Percentiles rank a stretch among this genome's conserved stretches.
Evolutionary conservation across 2,113 vertebrate genomes (phyloP).

Genomic region (Percopsis transmontana): DNA sequence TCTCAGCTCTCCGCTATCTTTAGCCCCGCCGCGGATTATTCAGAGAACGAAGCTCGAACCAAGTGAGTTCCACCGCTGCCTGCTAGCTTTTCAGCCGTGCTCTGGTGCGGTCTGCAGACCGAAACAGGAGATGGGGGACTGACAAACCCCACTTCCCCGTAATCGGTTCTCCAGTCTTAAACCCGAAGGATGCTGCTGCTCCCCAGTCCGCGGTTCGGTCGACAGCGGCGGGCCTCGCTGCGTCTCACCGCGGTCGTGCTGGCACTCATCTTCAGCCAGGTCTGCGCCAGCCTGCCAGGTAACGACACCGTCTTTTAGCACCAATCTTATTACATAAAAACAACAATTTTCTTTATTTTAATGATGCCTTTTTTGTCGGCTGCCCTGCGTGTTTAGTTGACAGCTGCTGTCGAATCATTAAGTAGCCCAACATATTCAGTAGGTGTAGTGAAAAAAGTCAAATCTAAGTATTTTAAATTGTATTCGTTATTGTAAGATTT

Average conservation of each 20-base stretch:
- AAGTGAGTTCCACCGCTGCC: conserved; percentile 19
- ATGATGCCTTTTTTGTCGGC: too few species aligned
- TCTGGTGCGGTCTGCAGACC: neutral
- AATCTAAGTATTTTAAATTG: too few species aligned
- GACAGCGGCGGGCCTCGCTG: conserved; percentile 53
- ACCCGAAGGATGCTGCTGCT: conserved; percentile 60
- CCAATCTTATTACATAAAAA: neutral
- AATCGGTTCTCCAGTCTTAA: conserved; percentile 35
- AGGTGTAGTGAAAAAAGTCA: too few species aligned
- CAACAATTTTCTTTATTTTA: neutral
- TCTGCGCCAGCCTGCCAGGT: conserved; percentile 53
- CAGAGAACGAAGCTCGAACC: conserved; percentile 29
- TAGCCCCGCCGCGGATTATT: conserved; percentile 62
- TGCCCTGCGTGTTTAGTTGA: too few species aligned
- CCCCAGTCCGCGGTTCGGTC: conserved; percentile 41
- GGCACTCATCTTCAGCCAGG: conserved; percentile 9
- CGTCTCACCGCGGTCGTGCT: conserved; percentile 46
- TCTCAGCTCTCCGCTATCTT: conserved; percentile 64
- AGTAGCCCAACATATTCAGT: too few species aligned
- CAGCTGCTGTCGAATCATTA: too few species aligned
- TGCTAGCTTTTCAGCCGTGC: neutral
- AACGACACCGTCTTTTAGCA: conserved; percentile 11
- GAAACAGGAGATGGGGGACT: conserved; percentile 58
- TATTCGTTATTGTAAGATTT: too few species aligned
- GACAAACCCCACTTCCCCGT: conserved; percentile 39